Base-by-base conservation (phyloP, 2,888 invertebrate genomes). In the Colletes collaris region DNA sequence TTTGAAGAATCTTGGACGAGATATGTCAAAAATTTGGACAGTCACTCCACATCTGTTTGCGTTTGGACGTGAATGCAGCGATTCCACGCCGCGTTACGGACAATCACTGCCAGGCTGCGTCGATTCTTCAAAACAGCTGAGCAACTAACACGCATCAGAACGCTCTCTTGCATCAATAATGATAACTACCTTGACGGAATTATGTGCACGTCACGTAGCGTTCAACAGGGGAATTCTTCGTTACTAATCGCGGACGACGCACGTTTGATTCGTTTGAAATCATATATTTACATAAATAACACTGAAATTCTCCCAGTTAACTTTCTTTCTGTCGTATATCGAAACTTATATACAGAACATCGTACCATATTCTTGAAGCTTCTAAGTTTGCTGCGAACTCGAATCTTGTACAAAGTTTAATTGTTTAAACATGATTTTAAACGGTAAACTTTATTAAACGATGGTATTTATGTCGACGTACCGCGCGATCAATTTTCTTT, bases 41-140 rank as follows among this genome's bases (percentile, higher is more conserved):
- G 91, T 91, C 91, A 91, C 91, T 91, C 90, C 91, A 91, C 91
- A 91, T 91, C 91, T 91, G 91, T 90, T 90, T 89, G 89, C 89
- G 91, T 91, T 91, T 91, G 88, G 91, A 90, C 91, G 91, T 89
- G 90, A 87, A 81, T 83, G 70, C 85, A 90, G 87, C 82, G 79
- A 83, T 86, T 83, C 84, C 77, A 77, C 72, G 74, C 79, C 74
- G 82, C 79, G 76, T 87, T 88, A 89, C 89, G 89, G 88, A 78
- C 76, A 77, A 82, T 84, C 86, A 82, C 83, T 76, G 81, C 81
- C 78, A 85, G 73, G 80, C 82, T 81, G 85, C 83, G 80, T 79
- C 85, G 87, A 86, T 85, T 87, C 83, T 86, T 88, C 87, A 87
- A 89, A 89, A 89, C 89, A 90, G 89, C 89, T 89, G 89, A 89